Evolutionary conservation across 1,140 invertebrate species (phyloP), one percentile per base, ranked within the genome.

Genomic region (Telenomus remus): DNA sequence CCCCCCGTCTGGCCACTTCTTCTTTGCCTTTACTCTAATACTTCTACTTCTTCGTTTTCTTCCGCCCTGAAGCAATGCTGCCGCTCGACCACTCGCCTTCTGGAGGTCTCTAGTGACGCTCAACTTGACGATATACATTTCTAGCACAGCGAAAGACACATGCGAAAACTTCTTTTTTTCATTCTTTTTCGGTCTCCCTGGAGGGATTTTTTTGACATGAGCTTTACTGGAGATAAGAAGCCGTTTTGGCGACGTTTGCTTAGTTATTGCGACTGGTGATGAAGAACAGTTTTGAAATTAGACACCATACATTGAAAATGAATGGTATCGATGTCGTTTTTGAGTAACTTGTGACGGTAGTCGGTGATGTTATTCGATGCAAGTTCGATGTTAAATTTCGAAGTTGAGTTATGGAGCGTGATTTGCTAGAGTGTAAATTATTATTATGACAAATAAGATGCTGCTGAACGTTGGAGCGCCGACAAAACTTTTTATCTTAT

Each of bases 31-130:
- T 80, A 74, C 59, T 74, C 77, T 72, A n/a, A 74, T n/a, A 12
- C 50, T 53, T 46, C 55, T 14, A 39, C 61, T 65, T 79, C 54
- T 76, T 77, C 70, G 76, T 76, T 75, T 81, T 81, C 72, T 83
- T 82, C 80, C 82, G 77, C 61, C 53, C 48, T 56, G 54, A 7
- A 48, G 61, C 63, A 27, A 19, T 61, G 48, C 61, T n/a, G n/a
- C n/a, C n/a, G n/a, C 50, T 55, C 65, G 70, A 65, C 56, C 72
- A 59, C 48, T 75, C 65, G 53, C 66, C 68, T 79, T 73, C 70
- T 71, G 75, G 61, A 27, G 19, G 60, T 78, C 69, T 79, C 72
- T 80, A 80, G 81, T 77, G 81, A 83, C 81, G 78, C 81, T 82
- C 81, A 81, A 82, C 76, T 77, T 72, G 48, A 50, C 74, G 66